Evolutionary conservation across 2,113 vertebrate species (phyloP), one percentile per base, ranked within the genome.

Genomic region (Mirza zaza): DNA sequence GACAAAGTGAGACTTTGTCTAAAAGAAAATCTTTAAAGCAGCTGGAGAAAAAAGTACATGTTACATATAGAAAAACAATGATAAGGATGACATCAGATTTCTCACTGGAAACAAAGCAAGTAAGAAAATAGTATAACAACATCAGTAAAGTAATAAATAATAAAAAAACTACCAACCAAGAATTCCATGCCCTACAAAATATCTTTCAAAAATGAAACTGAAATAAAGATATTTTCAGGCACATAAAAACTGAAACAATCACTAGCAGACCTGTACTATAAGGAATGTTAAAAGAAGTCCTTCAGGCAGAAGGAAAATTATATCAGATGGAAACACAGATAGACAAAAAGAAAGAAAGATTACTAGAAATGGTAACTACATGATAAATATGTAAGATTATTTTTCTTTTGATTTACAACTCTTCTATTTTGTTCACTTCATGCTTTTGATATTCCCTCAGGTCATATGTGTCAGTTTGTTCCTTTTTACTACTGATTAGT

Each of bases 381-480:
- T 70, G 71, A 42, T 45, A 94, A 50, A 83, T 12, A 91, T 2
- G 45, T 76, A 90, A n/a, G 8, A 59, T 39, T 96, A 18, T 50
- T 94, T 55, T 63, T 76, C 25, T 75, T 91, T 20, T 57, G 75
- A 91, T 89, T 84, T 65, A 76, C 93, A 76, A 29, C 59, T 87
- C 36, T 80, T 90, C 50, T 55, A 55, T 5, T 57, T 57, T 57
- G 20, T 57, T 57, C 55, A 57, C 55, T 57, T 57, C 20, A 57
- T 3, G 55, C 55, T 57, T 57, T 57, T 57, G 55, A 21, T 57
- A 57, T 21, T 21, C 55, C 55, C 20, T 57, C 20, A 57, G 55
- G 55, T 57, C 7, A 20, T 57, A 57, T 57, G 20, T 57, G 20
- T 57, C 55, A 21, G 55, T 57, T 57, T 57, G 55, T 57, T 57